Conservation (phyloP, 2,797 vertebrate species). For the Anabacerthia variegaticeps region DNA sequence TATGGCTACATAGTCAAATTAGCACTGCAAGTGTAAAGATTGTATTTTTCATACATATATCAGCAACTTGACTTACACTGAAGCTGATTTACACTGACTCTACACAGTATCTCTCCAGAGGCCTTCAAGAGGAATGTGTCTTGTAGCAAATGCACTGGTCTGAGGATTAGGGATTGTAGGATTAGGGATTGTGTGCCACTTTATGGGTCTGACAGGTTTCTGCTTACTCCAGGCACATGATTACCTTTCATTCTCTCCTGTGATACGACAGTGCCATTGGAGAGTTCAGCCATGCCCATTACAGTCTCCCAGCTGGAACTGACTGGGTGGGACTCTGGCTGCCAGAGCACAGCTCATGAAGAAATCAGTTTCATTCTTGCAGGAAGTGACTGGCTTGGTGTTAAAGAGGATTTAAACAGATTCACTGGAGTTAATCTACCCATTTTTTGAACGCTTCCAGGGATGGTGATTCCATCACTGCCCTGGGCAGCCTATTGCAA, state of each 20-base stretch:
- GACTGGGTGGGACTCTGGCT: too few relatives aligned
- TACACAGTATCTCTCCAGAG: not conserved
- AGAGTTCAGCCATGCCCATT: not conserved
- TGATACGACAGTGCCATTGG: not conserved
- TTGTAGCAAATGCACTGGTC: rapidly evolving
- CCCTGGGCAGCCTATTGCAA: too few relatives aligned
- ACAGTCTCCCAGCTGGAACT: rapidly evolving
- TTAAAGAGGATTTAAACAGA: not conserved
- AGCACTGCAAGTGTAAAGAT: not conserved
- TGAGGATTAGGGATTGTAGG: not conserved
- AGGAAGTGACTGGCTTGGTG: rapidly evolving
- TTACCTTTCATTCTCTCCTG: not conserved
- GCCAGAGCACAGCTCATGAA: not conserved
- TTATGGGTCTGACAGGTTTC: not conserved
- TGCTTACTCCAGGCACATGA: not conserved
- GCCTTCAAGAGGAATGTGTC: rapidly evolving
- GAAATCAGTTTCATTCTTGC: not conserved
- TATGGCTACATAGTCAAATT: not conserved
- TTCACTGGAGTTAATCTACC: too few relatives aligned
- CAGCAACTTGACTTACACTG: not conserved
- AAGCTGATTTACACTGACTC: not conserved
- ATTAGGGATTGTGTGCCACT: not conserved
- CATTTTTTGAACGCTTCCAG: too few relatives aligned
- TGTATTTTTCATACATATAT: not conserved
- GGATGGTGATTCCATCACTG: too few relatives aligned